Conservation (phyloP, 2,113 vertebrate species). For the Zosterops japonicus region DNA sequence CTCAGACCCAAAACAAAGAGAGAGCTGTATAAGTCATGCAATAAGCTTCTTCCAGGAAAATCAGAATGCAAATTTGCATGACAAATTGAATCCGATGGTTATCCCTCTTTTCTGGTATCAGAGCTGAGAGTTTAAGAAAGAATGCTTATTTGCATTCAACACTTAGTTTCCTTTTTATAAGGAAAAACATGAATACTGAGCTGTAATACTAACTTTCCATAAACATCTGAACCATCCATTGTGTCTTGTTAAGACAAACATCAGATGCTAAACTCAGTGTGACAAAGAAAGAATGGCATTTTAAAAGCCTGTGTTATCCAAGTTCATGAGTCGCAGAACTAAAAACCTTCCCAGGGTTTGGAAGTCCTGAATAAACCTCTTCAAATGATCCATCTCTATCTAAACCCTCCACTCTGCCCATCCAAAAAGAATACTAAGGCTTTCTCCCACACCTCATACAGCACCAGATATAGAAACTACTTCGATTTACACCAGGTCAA, state of each 20-base stretch:
- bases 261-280: neutral
- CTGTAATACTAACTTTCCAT: neutral
- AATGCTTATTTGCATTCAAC: neutral
- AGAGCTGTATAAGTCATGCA: neutral
- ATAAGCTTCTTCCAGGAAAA: neutral
- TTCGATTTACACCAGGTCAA: neutral
- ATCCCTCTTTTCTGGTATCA: neutral
- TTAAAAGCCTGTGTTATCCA: neutral
- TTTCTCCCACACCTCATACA: neutral
- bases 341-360: neutral
- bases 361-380: neutral
- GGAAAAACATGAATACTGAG: neutral
- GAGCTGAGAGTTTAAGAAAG: neutral
- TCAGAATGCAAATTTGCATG: neutral
- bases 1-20: neutral
- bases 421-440: neutral
- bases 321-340: neutral
- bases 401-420: neutral
- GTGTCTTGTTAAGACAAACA: neutral
- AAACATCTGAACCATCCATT: neutral
- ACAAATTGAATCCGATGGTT: neutral
- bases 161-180: neutral
- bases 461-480: neutral
- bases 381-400: neutral
- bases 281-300: neutral